Base-by-base conservation (phyloP, 2,113 vertebrate genomes). In the Melanerpes formicivorus region DNA sequence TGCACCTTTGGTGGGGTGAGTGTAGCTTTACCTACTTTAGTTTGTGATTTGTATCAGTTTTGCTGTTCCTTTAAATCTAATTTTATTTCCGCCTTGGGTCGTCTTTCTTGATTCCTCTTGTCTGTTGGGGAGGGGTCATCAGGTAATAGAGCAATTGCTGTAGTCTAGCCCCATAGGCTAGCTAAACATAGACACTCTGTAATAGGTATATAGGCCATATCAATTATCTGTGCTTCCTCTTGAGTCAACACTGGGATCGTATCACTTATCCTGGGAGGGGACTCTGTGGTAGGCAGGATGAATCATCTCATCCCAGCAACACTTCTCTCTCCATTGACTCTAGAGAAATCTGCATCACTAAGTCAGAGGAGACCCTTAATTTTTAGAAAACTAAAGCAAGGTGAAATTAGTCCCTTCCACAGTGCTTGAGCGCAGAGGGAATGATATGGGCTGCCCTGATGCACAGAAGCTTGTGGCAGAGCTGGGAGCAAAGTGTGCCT, bases 251-350 rank as follows among this genome's bases (percentile, higher is more conserved):
- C 8, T 19, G 59, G 44, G n/a, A 80, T n/a, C 3, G 1, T 32
- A 44, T 44, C 0, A 0, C 15, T 81, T 15, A 12, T 56, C 29
- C 59, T 70, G 29, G 26, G 63, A 79, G 40, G 10, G 9, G 2
- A 60, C 26, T 48, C 46, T 54, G 23, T 10, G 14, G 26, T 37
- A n/a, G 18, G 34, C 15, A 70, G 34, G 40, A 8, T 37, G 56
- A 67, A 21, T 50, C 58, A 58, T 5, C 22, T 76, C n/a, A 44
- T 44, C 42, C 42, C 55, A 76, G 90, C 63, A 89, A 21, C 34
- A 6, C 14, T 79, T 75, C 10, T 65, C 37, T 87, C 50, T 66
- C 40, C 44, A 5, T 3, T 14, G 21, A 16, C 48, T 93, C 25
- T 59, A 32, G 84, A 87, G 40, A 19, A 81, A n/a, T 27, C 18